These are phyloP conservation scores for Copsychus sechellarum DNA, from an alignment of 2,113 vertebrate genomes.

Conservation along the genomic window DNA sequence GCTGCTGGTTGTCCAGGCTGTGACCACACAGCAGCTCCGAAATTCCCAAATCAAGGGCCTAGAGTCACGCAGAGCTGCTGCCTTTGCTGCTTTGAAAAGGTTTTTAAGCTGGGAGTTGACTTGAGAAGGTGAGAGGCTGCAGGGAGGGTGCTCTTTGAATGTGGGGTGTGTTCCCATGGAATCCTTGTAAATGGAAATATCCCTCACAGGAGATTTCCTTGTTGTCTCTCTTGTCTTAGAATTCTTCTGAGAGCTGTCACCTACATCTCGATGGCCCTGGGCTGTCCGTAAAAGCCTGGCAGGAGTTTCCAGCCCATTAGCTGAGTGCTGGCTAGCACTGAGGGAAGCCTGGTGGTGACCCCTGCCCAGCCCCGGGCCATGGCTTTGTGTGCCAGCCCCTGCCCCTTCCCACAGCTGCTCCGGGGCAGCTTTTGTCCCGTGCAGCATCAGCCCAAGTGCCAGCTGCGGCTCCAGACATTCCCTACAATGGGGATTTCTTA, in stretches of 20 bases:
- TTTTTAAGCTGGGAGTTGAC: background rate
- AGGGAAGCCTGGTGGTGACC: background rate
- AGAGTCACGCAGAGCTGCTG: background rate
- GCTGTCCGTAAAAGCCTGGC: background rate
- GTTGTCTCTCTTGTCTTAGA: background rate
- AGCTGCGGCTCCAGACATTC: background rate
- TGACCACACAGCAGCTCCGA: rapidly evolving
- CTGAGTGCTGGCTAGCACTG: background rate
- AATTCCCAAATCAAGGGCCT: background rate
- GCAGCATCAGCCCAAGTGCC: background rate
- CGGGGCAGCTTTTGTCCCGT: background rate
- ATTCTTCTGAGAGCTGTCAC: background rate
- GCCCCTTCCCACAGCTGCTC: background rate
- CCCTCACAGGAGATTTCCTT: background rate
- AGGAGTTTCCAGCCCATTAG: background rate
- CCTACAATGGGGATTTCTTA: background rate
- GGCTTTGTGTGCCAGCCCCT: background rate
- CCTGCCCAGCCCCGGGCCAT: background rate
- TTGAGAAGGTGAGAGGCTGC: background rate
- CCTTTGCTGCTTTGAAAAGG: background rate
- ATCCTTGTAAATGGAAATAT: background rate
- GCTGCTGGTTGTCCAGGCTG: background rate
- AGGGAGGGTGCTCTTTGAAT: background rate
- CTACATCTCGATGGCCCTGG: background rate
- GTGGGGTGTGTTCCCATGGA: background rate